These are phyloP conservation scores for Euthynnus affinis DNA, from an alignment of 2,797 vertebrate species.

Conservation along the genomic window DNA sequence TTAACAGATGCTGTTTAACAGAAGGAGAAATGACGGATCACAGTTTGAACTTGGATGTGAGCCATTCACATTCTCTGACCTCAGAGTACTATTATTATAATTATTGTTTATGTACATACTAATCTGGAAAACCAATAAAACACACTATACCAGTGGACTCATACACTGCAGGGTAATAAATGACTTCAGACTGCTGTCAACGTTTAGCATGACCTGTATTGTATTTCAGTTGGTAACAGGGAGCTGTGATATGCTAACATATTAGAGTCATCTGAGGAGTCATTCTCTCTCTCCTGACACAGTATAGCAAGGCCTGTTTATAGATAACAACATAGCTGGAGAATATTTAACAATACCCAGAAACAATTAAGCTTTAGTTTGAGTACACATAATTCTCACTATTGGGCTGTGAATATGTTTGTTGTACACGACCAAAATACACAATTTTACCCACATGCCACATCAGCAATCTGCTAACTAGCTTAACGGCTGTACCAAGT, in stretches of 20 bases:
- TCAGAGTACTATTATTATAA: not conserved
- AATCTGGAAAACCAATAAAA: constrained; percentile 66
- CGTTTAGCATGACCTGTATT: constrained; percentile 20
- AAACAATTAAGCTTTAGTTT: not conserved
- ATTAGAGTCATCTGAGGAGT: constrained; percentile 50
- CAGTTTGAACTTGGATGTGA: constrained; percentile 14
- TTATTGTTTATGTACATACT: constrained; percentile 41
- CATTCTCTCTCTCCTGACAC: constrained; percentile 12
- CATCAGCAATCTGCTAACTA: no score
- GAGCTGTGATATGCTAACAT: constrained; percentile 45
- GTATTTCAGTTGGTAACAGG: constrained; percentile 54
- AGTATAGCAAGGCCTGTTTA: constrained; percentile 37
- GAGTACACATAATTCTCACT: no score
- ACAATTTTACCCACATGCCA: no score
- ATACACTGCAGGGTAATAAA: constrained; percentile 33
- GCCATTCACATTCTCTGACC: constrained; percentile 25
- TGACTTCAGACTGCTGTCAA: constrained; percentile 54
- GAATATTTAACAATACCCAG: constrained; percentile 9
- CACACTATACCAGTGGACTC: constrained; percentile 44
- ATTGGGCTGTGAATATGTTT: no score
- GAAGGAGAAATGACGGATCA: constrained; percentile 5
- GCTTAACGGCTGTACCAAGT: no score
- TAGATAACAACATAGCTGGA: constrained; percentile 12
- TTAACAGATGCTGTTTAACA: not conserved
- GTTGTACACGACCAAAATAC: not conserved